Base-by-base conservation (phyloP, 2,113 vertebrate genomes). In the Sylvilagus bachmani region DNA sequence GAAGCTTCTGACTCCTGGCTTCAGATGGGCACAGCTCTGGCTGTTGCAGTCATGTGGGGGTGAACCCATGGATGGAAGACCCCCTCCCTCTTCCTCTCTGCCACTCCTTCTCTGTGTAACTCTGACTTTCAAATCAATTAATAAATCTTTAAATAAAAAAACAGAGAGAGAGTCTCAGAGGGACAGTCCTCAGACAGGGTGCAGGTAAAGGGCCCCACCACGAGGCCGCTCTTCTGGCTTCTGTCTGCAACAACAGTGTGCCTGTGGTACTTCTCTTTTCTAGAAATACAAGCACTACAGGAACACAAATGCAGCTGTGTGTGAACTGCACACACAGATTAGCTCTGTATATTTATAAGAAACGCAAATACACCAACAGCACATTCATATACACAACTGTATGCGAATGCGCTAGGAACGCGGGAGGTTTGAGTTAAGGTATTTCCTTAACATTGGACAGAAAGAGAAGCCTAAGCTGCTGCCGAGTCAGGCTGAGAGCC, bases 231-330 rank as follows among this genome's bases (percentile, higher is more conserved):
- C 96, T 82, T 93, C 8, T 86, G 53, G 94, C 95, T 98, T 98
- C 97, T 98, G 97, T 98, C 94, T 95, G 79, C 82, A 98, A 98
- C 97, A 98, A 97, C 78, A 95, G 95, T 29, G 49, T 88, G 98
- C 97, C 98, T 94, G 83, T 64, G 96, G 92, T 95, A 98, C 97
- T 94, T 91, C 96, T 90, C 4, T 95, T 95, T 95, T n/a, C 74
- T 97, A 96, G 96, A 89, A 98, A 98, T 95, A 97, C 69, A 98
- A 98, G 96, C 96, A 96, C 96, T 95, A 97, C 95, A 95, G 95
- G 97, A 98, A 95, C 94, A 69, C 86, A 97, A 98, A 97, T 97
- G 98, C 97, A 98, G 98, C 98, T 98, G 97, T 98, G 97, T 98
- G 97, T 98, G 98, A 98, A 98, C 98, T 95, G 97, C 95, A 97